Evolutionary conservation across 2,113 vertebrate genomes (phyloP).

Genomic region (Pteruthius melanotis): DNA sequence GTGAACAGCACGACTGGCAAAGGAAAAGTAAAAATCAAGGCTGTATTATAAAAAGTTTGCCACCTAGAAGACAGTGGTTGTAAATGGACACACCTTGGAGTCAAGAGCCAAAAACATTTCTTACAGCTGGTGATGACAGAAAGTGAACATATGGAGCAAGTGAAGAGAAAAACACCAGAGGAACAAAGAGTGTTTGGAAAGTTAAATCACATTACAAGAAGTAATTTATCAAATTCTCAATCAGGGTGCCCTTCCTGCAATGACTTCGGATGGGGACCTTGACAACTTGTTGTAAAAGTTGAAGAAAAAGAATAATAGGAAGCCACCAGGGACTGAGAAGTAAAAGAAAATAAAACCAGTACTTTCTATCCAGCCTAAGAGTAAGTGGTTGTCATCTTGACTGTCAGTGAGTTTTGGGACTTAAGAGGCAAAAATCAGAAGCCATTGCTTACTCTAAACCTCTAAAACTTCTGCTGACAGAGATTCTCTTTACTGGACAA

Average conservation of each 20-base stretch:
- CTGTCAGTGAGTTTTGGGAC: background rate
- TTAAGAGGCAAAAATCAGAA: background rate
- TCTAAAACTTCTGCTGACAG: background rate
- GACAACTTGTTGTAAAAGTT: background rate
- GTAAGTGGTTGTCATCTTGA: background rate
- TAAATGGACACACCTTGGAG: background rate
- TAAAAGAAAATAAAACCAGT: background rate
- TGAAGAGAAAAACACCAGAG: background rate
- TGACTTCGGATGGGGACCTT: background rate
- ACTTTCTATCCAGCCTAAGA: background rate
- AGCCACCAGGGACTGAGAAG: background rate
- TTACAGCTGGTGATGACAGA: slow-evolving; percentile 13
- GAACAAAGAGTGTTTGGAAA: slow-evolving; percentile 13
- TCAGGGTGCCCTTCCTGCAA: background rate
- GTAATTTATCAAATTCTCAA: slow-evolving; percentile 25
- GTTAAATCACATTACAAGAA: slow-evolving; percentile 4
- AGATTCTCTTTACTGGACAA: background rate
- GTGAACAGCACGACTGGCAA: background rate
- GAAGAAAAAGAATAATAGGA: background rate
- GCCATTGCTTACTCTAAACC: background rate
- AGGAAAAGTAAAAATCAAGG: background rate
- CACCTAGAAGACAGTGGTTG: background rate
- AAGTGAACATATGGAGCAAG: slow-evolving; percentile 42
- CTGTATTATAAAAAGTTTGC: background rate
- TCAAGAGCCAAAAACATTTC: slow-evolving; percentile 4